Evolutionary conservation across 2,797 vertebrate genomes (phyloP), one percentile per base, ranked within the genome.

Genomic region (Enteromius paludinosus): DNA sequence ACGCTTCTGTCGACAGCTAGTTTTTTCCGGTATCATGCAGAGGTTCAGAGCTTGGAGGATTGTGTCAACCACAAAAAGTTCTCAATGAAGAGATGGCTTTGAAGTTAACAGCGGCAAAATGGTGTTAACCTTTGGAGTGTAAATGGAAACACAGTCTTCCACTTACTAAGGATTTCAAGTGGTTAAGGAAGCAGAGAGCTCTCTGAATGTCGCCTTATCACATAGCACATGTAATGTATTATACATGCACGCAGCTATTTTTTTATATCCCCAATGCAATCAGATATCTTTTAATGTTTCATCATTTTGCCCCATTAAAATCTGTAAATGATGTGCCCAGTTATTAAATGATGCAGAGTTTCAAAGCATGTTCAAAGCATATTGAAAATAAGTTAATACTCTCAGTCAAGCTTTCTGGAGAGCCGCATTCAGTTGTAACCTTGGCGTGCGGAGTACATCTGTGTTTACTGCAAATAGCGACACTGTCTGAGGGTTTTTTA

Each of bases 391-490:
- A 84, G 72, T 15, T 73, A 65, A 87, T 75, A 56, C 70, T 28
- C 47, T 17, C 28, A 75, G 38, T 45, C 23, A 52, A 79, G 73
- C 56, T 62, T 83, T 82, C 75, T 65, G 77, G 66, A 75, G 75
- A 82, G 41, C 38, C 6, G 17, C 30, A 77, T 79, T 79, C 30
- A 79, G 68, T 41, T 28, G 7, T 64, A 80, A 83, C 73, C 81
- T 75, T 64, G 76, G 30, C 41, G 4, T 73, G 52, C 2, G 18
- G 12, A 79, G 35, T 78, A 83, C 56, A 85, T 84, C 76, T 81
- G 72, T 85, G 84, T 88, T 88, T 85, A 84, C 76, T 56, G 84
- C 68, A 87, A 87, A 87, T 78, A 82, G 52, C 45, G 3, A 35
- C 43, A 56, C 65, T 75, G 65, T 85, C 78, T 86, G 38, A 77